phyloP scores from a whole-genome alignment of 2,113 vertebrate species.

The Castor canadensis region DNA sequence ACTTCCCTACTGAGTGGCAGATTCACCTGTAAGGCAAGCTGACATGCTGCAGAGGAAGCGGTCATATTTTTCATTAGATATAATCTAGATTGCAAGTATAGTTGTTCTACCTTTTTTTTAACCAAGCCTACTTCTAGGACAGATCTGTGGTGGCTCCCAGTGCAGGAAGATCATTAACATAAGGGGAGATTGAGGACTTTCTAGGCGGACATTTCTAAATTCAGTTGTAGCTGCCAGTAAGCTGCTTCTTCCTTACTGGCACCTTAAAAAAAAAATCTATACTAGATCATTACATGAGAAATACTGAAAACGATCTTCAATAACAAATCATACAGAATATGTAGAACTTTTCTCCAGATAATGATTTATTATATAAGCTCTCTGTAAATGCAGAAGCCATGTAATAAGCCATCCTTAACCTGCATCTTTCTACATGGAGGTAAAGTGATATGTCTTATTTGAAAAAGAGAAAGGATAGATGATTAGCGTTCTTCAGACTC shows the following conservation, averaged over 20 bases:
- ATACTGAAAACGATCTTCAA: neutral
- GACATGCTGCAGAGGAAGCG: neutral
- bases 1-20: neutral
- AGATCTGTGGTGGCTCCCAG: neutral
- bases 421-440: neutral
- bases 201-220: neutral
- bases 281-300: neutral
- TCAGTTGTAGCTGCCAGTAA: neutral
- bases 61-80: neutral
- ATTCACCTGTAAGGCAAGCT: neutral
- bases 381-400: neutral
- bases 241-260: neutral
- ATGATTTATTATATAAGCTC: neutral
- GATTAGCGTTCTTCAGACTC: neutral
- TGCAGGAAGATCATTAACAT: neutral
- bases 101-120: neutral
- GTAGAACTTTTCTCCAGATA: slow-evolving; percentile 6
- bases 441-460: neutral
- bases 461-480: neutral
- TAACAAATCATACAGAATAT: neutral
- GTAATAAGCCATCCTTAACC: neutral
- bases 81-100: neutral
- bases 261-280: neutral
- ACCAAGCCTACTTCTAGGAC: neutral
- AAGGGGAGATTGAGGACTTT: neutral